Evolutionary conservation across 2,113 vertebrate genomes (phyloP).

Genomic region (Dasypus novemcinctus): DNA sequence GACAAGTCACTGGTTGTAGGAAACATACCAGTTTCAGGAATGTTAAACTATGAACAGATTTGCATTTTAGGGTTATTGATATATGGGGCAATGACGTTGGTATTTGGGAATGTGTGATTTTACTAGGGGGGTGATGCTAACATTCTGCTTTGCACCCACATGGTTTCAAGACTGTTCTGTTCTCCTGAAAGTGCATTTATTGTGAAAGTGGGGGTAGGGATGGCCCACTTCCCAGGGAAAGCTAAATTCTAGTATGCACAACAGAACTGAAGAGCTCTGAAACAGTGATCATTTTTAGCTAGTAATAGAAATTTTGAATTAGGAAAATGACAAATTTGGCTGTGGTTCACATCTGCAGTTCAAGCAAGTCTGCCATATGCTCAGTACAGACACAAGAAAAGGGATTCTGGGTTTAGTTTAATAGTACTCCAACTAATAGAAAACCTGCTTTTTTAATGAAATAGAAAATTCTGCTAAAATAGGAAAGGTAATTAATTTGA

Average conservation of each 20-base stretch:
- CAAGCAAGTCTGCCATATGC: slow-evolving; percentile 7
- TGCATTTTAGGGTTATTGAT: neutral
- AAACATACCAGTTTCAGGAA: neutral
- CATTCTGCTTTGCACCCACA: neutral
- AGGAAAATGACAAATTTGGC: slow-evolving; percentile 48
- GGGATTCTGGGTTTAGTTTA: neutral
- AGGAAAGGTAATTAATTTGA: neutral
- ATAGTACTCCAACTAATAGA: neutral
- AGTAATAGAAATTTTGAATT: neutral
- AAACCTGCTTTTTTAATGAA: neutral
- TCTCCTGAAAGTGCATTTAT: neutral
- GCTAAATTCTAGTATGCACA: neutral
- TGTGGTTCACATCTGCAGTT: neutral
- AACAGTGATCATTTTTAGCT: slow-evolving; percentile 4
- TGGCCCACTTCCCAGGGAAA: neutral
- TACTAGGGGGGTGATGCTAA: neutral
- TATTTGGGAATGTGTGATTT: neutral
- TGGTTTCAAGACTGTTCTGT: neutral
- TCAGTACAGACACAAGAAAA: neutral
- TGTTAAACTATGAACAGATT: neutral
- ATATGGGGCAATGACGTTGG: neutral
- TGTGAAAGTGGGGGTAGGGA: neutral
- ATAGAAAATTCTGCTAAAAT: neutral
- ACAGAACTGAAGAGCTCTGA: neutral
- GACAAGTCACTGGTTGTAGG: neutral